phyloP scores from a whole-genome alignment of 2,888 invertebrate species.

The Dinocampus coccinellae region DNA sequence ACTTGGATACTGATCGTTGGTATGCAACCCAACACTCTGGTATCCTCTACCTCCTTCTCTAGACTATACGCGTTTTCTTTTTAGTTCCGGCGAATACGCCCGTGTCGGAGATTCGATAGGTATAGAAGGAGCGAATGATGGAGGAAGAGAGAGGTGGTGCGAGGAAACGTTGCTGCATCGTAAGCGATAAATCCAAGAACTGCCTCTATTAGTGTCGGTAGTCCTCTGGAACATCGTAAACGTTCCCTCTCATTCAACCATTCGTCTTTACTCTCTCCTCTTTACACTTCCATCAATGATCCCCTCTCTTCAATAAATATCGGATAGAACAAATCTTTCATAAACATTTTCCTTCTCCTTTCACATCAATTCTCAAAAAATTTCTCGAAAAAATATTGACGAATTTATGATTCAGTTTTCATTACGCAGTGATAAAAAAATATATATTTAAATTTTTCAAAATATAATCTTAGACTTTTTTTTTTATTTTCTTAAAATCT shows the following conservation, averaged over 20 bases:
- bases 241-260: background rate
- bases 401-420: too few species aligned
- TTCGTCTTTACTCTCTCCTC: background rate
- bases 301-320: too few species aligned
- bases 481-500: too few species aligned
- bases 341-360: too few species aligned
- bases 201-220: slow-evolving; percentile 51
- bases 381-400: too few species aligned
- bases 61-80: slow-evolving; percentile 54
- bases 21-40: slow-evolving; percentile 50
- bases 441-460: too few species aligned
- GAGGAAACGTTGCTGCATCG: slow-evolving; percentile 46
- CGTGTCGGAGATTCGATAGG: slow-evolving; percentile 38
- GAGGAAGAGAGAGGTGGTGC: slow-evolving; percentile 30
- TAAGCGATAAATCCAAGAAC: slow-evolving; percentile 55
- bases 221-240: slow-evolving; percentile 34
- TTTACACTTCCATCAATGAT: too few species aligned
- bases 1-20: slow-evolving; percentile 51
- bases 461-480: too few species aligned
- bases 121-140: background rate
- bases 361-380: too few species aligned
- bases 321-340: too few species aligned
- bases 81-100: slow-evolving; percentile 49
- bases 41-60: background rate
- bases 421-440: too few species aligned